These are phyloP conservation scores for Botia kubotai DNA, from an alignment of 2,797 vertebrate genomes.

Conservation along the genomic window DNA sequence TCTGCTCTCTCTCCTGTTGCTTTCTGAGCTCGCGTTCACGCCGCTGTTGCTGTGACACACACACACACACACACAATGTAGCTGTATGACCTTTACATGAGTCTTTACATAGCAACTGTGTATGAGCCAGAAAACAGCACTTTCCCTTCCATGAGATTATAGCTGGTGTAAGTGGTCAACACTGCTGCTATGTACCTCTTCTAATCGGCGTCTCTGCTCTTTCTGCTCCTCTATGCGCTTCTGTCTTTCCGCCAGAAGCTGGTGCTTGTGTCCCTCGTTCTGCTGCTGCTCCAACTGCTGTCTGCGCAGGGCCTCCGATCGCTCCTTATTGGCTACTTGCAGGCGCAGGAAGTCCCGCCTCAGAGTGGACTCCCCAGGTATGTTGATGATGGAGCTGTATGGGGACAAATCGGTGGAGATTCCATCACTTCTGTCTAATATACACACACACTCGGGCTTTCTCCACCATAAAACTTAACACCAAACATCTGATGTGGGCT, in stretches of 20 bases:
- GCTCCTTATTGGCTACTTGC: constrained; percentile 94
- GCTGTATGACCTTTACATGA: neutral
- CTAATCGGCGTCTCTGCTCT: constrained; percentile 89
- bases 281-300: constrained; percentile 95
- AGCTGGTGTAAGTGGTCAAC: too few relatives aligned
- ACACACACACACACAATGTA: constrained; percentile 6
- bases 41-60: constrained; percentile 84
- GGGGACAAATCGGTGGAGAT: neutral
- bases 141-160: neutral
- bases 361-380: constrained; percentile 92
- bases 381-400: constrained; percentile 90
- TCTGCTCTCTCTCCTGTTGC: constrained; percentile 88
- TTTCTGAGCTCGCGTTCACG: constrained; percentile 90
- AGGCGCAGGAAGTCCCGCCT: constrained; percentile 92
- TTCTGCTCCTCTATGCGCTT: constrained; percentile 97
- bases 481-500: neutral
- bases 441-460: neutral
- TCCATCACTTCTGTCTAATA: neutral
- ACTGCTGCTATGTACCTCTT: constrained; percentile 81
- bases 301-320: constrained; percentile 87
- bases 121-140: neutral
- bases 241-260: constrained; percentile 91
- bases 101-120: neutral
- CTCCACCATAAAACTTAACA: neutral
- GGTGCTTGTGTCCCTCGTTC: constrained; percentile 93